A percentile compares a stretch with the other conserved stretches of the same genome.
phyloP scores from a whole-genome alignment of 2,888 invertebrate species.

The Syritta pipiens region DNA sequence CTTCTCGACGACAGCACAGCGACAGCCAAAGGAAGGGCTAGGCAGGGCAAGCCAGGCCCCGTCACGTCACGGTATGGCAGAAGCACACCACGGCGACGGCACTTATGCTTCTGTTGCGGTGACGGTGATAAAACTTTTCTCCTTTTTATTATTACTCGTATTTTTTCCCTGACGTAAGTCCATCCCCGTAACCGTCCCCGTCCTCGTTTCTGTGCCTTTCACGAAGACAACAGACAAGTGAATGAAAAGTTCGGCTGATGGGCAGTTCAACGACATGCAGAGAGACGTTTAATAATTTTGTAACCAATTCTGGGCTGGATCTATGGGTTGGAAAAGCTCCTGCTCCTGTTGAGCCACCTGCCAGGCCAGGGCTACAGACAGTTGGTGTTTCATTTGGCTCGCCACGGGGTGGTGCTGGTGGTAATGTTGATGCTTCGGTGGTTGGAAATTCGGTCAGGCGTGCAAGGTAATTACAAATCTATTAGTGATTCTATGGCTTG shows the following conservation, averaged over 20 bases:
- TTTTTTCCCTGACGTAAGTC: constrained; percentile 42
- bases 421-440: constrained; percentile 6
- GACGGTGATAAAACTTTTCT: constrained; percentile 47
- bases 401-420: constrained; percentile 47
- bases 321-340: constrained; percentile 3
- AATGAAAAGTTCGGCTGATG: constrained; percentile 29
- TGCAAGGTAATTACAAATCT: constrained; percentile 69
- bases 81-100: constrained; percentile 3
- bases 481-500: constrained; percentile 58
- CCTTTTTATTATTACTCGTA: constrained; percentile 41
- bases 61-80: constrained; percentile 9
- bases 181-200: background rate
- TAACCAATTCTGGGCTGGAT: constrained; percentile 38
- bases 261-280: constrained; percentile 18
- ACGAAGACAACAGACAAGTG: background rate
- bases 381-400: constrained; percentile 60
- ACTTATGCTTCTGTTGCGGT: constrained; percentile 68
- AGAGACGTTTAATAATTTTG: constrained; percentile 28
- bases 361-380: constrained; percentile 36
- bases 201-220: background rate
- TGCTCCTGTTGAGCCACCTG: constrained; percentile 52
- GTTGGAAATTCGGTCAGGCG: constrained; percentile 56
- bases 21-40: background rate
- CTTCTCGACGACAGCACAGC: background rate
- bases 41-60: constrained; percentile 1